phyloP scores from a whole-genome alignment of 2,797 vertebrate species.

The Enteromius argenteus region DNA sequence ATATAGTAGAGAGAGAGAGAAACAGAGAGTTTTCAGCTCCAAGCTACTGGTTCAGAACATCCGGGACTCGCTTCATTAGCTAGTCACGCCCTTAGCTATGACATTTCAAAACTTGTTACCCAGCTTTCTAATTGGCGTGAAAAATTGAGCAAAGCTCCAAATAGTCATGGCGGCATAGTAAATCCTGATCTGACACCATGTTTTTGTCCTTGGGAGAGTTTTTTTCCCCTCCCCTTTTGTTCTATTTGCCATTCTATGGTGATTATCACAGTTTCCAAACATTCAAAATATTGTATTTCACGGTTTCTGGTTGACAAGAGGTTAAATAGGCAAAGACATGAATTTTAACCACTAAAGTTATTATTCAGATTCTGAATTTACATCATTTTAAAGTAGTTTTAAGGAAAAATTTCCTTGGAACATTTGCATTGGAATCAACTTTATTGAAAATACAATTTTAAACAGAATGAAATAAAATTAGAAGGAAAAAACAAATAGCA shows the following conservation, averaged over 20 bases:
- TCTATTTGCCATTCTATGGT: not conserved
- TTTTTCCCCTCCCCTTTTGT: not conserved
- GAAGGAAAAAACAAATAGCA: not conserved
- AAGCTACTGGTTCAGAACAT: constrained; percentile 71
- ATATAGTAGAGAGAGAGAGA: constrained; percentile 6
- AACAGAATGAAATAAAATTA: not conserved
- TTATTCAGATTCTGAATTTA: not conserved
- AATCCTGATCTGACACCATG: constrained; percentile 63
- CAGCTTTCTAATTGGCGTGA: constrained; percentile 74
- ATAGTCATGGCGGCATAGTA: constrained; percentile 49
- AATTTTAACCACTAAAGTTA: not conserved
- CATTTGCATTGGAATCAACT: not conserved
- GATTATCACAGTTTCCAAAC: constrained; percentile 2
- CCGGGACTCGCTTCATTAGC: constrained; percentile 78
- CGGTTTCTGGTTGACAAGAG: not conserved
- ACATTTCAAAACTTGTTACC: constrained; percentile 80
- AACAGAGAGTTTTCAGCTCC: constrained; percentile 62
- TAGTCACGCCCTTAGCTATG: constrained; percentile 75
- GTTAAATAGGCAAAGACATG: constrained; percentile 2
- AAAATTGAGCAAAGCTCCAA: constrained; percentile 69
- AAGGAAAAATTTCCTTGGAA: not conserved
- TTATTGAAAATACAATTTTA: not conserved
- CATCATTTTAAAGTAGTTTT: not conserved
- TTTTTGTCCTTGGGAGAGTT: constrained; percentile 44
- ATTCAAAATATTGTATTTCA: not conserved